phyloP scores from a whole-genome alignment of 2,888 invertebrate genomes.

The Cheilosia urbana region DNA sequence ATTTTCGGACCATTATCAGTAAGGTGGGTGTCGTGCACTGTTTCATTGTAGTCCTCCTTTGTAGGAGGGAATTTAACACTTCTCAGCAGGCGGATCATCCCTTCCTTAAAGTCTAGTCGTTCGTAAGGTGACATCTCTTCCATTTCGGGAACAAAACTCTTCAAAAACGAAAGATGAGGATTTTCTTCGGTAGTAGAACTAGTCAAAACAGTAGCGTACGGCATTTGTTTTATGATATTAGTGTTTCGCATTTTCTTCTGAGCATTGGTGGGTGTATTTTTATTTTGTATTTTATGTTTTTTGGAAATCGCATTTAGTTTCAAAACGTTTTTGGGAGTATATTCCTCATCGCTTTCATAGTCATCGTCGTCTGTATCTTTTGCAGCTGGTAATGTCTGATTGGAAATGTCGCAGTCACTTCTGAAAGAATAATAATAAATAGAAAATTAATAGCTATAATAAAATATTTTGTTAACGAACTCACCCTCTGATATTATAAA shows the following conservation, averaged over 20 bases:
- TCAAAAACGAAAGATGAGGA: conserved; percentile 2
- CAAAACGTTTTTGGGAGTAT: not conserved
- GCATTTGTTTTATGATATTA: not conserved
- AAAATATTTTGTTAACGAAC: not conserved
- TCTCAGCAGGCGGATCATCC: not conserved
- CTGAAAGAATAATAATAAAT: not conserved
- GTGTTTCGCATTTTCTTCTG: not conserved
- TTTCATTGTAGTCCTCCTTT: too few species aligned
- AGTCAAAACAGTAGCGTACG: not conserved
- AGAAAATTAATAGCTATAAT: not conserved
- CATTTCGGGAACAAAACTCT: not conserved
- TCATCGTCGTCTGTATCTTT: not conserved
- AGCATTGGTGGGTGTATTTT: not conserved
- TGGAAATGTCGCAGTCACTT: not conserved
- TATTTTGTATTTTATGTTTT: not conserved
- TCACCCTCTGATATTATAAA: not conserved
- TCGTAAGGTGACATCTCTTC: not conserved
- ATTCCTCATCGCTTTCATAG: not conserved
- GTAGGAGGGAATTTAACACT: not conserved
- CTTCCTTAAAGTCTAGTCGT: not conserved
- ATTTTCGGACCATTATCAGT: too few species aligned
- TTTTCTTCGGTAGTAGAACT: not conserved
- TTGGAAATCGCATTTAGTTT: not conserved
- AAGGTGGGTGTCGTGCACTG: too few species aligned
- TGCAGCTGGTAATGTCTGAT: not conserved